Conservation (phyloP, 2,888 invertebrate species). For the Hypena proboscidalis region DNA sequence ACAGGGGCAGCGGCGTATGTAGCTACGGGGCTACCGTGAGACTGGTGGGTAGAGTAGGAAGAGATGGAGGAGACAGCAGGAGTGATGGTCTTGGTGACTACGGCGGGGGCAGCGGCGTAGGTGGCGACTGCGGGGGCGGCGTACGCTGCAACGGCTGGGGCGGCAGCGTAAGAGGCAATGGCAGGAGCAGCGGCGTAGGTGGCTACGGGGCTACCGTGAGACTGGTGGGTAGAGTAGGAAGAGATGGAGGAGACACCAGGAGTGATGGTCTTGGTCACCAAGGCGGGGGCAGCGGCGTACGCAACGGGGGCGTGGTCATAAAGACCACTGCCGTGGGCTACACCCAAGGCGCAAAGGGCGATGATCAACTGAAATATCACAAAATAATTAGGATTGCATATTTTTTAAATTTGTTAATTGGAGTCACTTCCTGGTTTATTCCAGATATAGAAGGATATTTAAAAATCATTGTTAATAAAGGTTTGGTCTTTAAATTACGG, state of each 20-base stretch:
- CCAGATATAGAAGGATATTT: no score
- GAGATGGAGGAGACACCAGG: slow-evolving; percentile 63
- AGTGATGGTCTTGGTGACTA: slow-evolving; percentile 48
- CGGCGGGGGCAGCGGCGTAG: slow-evolving; percentile 73
- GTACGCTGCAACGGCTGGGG: slow-evolving; percentile 61
- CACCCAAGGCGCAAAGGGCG: slow-evolving; percentile 85
- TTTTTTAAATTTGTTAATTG: no score
- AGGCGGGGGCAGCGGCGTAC: slow-evolving; percentile 74
- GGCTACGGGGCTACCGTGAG: slow-evolving; percentile 47
- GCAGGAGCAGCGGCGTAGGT: slow-evolving; percentile 60
- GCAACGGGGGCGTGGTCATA: slow-evolving; percentile 74
- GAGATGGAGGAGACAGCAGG: slow-evolving; percentile 67
- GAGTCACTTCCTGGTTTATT: no score
- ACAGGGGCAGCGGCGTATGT: slow-evolving; percentile 51
- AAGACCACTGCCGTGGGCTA: slow-evolving; percentile 84
- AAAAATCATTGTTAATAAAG: no score
- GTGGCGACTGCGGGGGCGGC: slow-evolving; percentile 55
- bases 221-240: slow-evolving; percentile 58
- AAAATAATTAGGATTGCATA: not conserved
- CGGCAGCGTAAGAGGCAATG: slow-evolving; percentile 48
- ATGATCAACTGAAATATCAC: slow-evolving; percentile 78
- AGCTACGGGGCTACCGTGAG: slow-evolving; percentile 50
- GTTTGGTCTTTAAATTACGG: no score
- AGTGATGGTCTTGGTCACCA: slow-evolving; percentile 65
- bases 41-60: slow-evolving; percentile 60